Conservation (phyloP, 2,888 invertebrate genomes). For the Empis stercorea region DNA sequence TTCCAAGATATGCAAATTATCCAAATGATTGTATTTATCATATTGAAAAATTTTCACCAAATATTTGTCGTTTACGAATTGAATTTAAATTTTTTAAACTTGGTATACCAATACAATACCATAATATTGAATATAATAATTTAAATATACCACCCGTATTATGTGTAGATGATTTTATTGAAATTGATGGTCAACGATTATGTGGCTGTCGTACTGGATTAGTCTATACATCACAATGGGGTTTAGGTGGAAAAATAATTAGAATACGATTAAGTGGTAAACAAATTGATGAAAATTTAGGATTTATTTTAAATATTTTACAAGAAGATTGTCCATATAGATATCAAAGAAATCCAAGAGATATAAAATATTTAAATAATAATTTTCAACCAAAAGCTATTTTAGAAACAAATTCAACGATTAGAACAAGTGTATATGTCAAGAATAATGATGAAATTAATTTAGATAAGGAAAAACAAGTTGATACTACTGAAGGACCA, state of each 20-base stretch:
- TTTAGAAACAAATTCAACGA: slow-evolving; percentile 11
- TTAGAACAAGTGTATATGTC: slow-evolving; percentile 2
- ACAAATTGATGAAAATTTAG: slow-evolving; percentile 31
- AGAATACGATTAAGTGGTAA: slow-evolving; percentile 36
- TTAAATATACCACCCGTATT: slow-evolving; percentile 8
- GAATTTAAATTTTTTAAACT: slow-evolving; percentile 43
- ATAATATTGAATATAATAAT: slow-evolving; percentile 9
- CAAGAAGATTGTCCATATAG: slow-evolving; percentile 42
- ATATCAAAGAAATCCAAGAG: slow-evolving; percentile 15
- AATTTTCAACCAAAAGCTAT: slow-evolving; percentile 5
- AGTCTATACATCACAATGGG: slow-evolving; percentile 24
- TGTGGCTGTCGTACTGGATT: slow-evolving; percentile 43
- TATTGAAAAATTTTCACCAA: slow-evolving; percentile 37
- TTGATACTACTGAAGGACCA: slow-evolving; percentile 6
- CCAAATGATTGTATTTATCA: slow-evolving; percentile 40
- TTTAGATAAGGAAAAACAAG: background rate
- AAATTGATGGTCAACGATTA: slow-evolving; percentile 42
- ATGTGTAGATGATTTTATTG: slow-evolving; percentile 40
- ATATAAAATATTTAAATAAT: too few species aligned
- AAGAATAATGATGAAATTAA: background rate
- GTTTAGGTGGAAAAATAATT: slow-evolving; percentile 34
- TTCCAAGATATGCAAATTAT: slow-evolving; percentile 36
- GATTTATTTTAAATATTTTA: slow-evolving; percentile 42
- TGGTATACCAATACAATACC: slow-evolving; percentile 21
- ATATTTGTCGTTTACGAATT: slow-evolving; percentile 41